phyloP scores from a whole-genome alignment of 2,888 invertebrate genomes.

The Cancer borealis region DNA sequence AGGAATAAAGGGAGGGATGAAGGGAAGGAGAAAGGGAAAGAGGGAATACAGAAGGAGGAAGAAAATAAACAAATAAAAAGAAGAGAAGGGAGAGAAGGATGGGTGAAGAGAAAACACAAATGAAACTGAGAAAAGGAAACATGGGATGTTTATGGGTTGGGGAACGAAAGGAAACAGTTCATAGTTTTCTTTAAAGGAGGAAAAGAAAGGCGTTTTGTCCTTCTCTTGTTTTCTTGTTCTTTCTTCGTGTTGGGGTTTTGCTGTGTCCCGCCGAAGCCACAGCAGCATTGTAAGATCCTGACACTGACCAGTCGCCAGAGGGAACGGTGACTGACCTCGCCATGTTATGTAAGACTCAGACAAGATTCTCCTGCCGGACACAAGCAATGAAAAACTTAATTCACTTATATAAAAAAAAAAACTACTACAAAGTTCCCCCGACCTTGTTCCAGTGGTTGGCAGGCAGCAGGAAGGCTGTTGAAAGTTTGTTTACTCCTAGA shows the following conservation, averaged over 20 bases:
- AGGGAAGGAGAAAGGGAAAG: not conserved
- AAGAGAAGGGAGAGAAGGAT: not conserved
- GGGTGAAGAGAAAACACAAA: not conserved
- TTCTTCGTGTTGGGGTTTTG: not conserved
- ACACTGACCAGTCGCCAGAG: not conserved
- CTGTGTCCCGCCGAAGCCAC: not conserved
- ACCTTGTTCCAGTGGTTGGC: not conserved
- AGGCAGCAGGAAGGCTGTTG: not conserved
- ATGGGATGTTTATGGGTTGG: not conserved
- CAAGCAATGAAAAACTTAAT: not conserved
- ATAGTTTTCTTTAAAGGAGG: not conserved
- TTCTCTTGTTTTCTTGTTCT: not conserved
- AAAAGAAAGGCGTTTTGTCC: not conserved
- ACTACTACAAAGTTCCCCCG: not conserved
- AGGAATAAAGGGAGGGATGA: not conserved
- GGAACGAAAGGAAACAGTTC: not conserved
- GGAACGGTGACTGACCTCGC: not conserved
- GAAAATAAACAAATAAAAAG: not conserved
- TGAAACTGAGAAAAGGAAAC: not conserved
- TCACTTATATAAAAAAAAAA: not conserved
- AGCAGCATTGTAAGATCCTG: not conserved
- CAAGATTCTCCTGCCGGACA: not conserved
- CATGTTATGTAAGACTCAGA: not conserved
- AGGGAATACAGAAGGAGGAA: not conserved
- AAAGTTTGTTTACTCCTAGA: not conserved